A percentile compares a stretch with the other conserved stretches of the same genome.
Evolutionary conservation across 2,797 vertebrate species (phyloP).

Genomic region (Enteromius mattozi): DNA sequence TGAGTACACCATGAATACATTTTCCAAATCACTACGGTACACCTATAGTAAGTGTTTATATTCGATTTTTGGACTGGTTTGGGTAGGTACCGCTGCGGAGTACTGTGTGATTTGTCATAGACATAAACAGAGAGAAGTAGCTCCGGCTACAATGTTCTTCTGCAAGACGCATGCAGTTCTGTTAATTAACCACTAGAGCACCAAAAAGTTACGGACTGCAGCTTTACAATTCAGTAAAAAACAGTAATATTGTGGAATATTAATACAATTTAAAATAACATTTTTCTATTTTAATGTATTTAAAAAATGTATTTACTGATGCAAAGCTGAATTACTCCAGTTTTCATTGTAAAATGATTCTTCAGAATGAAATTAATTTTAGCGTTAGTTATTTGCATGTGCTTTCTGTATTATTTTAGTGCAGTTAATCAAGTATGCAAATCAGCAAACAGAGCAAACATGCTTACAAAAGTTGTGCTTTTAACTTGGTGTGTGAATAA

Average conservation of each 20-base stretch:
- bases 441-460: background rate
- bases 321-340: background rate
- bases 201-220: no score
- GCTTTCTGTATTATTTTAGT: background rate
- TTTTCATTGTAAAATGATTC: background rate
- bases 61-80: no score
- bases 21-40: no score
- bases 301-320: background rate
- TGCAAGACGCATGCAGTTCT: no score
- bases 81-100: no score
- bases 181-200: no score
- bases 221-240: background rate
- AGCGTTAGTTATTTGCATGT: background rate
- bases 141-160: no score
- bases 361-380: background rate
- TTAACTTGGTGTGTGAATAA: background rate
- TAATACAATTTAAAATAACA: background rate
- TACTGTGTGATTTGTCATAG: no score
- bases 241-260: background rate
- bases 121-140: no score
- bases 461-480: slow-evolving; percentile 8
- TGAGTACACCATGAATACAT: no score
- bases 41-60: no score
- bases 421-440: background rate
- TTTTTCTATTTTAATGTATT: background rate